Conservation (phyloP, 2,888 invertebrate species). For the Sminthurides aquaticus region DNA sequence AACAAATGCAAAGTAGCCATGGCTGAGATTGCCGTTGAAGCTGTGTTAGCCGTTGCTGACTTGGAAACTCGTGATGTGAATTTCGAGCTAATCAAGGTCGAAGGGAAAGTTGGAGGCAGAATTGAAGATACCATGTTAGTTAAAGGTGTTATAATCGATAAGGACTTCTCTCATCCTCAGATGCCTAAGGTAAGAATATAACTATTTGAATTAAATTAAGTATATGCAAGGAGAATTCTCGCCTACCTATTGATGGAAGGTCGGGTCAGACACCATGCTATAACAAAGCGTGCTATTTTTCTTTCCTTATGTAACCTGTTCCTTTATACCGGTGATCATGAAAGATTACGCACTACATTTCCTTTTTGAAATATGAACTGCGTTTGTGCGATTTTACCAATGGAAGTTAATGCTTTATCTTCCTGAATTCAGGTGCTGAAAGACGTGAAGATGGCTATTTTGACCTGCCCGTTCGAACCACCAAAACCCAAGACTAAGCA, state of each 20-base stretch:
- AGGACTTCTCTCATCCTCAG: conserved; percentile 98
- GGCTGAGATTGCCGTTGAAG: conserved; percentile 98
- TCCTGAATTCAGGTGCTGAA: conserved; percentile 56
- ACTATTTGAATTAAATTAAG: not conserved
- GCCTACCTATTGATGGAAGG: conserved; percentile 20
- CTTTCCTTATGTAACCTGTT: no score
- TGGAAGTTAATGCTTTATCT: not conserved
- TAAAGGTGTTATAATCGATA: conserved; percentile 93
- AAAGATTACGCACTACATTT: no score
- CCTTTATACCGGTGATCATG: no score
- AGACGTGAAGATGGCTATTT: conserved; percentile 90
- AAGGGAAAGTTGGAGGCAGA: conserved; percentile 92
- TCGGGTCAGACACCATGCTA: conserved; percentile 39
- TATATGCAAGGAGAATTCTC: conserved; percentile 36
- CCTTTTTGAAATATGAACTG: not conserved
- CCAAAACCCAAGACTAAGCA: conserved; percentile 99
- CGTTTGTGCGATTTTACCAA: not conserved
- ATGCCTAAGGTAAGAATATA: conserved; percentile 55
- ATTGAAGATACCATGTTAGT: conserved; percentile 95
- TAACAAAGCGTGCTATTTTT: conserved; percentile 17
- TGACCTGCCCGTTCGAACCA: conserved; percentile 99
- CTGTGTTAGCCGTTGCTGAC: conserved; percentile 92
- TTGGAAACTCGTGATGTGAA: conserved; percentile 90
- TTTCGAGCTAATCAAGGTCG: conserved; percentile 97
- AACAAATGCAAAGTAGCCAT: conserved; percentile 94